A percentile compares a stretch with the other conserved stretches of the same genome.
Evolutionary conservation across 1,140 invertebrate species (phyloP).

Genomic region (Gonatopus flavifemur): DNA sequence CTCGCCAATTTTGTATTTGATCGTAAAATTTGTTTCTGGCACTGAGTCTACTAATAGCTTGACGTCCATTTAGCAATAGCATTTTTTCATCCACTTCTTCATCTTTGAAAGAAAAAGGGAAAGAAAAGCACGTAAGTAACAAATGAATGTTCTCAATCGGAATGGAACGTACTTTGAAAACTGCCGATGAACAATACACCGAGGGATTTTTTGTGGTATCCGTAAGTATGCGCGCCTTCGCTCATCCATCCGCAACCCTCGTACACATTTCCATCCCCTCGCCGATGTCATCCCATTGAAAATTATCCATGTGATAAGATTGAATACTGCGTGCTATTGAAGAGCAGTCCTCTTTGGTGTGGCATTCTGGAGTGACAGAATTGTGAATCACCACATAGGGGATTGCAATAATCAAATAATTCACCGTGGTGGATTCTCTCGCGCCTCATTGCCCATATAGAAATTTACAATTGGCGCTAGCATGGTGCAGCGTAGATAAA

Average conservation of each 20-base stretch:
- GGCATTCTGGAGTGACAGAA: slow-evolving; percentile 64
- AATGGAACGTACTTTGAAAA: slow-evolving; percentile 37
- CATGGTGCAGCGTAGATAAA: too few relatives aligned
- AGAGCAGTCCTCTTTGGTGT: slow-evolving; percentile 53
- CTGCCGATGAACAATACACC: slow-evolving; percentile 58
- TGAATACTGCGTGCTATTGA: slow-evolving; percentile 58
- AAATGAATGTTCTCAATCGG: slow-evolving; percentile 5
- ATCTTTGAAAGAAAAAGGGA: slow-evolving; percentile 54
- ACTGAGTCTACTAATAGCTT: slow-evolving; percentile 63
- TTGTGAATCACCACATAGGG: slow-evolving; percentile 70
- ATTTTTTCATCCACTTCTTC: slow-evolving; percentile 60
- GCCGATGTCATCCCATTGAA: slow-evolving; percentile 65
- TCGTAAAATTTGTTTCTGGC: slow-evolving; percentile 65
- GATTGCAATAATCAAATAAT: slow-evolving; percentile 35
- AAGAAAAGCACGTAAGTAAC: background rate
- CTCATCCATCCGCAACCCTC: slow-evolving; percentile 76
- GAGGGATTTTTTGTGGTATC: slow-evolving; percentile 53
- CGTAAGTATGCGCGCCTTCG: slow-evolving; percentile 70
- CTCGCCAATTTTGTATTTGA: slow-evolving; percentile 45
- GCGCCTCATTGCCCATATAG: too few relatives aligned
- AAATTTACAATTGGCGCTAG: too few relatives aligned
- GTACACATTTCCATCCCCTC: slow-evolving; percentile 76
- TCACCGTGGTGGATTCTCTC: too few relatives aligned
- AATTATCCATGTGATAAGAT: slow-evolving; percentile 61
- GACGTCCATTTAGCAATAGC: slow-evolving; percentile 64